These are phyloP conservation scores for Helicoverpa armigera DNA, from an alignment of 1,140 invertebrate species.

Conservation along the genomic window DNA sequence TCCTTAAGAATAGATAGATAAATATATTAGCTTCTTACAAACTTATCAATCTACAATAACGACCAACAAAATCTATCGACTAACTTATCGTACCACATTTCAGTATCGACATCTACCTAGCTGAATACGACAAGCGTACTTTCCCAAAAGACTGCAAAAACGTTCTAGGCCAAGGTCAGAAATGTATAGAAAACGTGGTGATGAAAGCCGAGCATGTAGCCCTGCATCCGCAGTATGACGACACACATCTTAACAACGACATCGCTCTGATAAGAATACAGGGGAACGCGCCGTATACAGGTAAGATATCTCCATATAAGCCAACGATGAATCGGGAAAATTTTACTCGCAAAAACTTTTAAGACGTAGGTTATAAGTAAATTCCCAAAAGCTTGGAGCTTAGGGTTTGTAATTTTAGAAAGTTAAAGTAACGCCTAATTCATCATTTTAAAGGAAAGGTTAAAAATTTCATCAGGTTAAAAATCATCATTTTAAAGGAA, in stretches of 20 bases:
- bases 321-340: neutral
- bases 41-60: neutral
- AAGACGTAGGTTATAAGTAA: too few relatives aligned
- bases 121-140: constrained; percentile 79
- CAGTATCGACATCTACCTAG: constrained; percentile 74
- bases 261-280: constrained; percentile 73
- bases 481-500: too few relatives aligned
- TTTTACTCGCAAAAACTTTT: too few relatives aligned
- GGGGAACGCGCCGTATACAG: constrained; percentile 70
- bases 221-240: constrained; percentile 70
- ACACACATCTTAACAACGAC: constrained; percentile 70
- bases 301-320: constrained; percentile 59
- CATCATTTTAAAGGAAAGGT: too few relatives aligned
- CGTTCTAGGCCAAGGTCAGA: constrained; percentile 55
- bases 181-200: constrained; percentile 74
- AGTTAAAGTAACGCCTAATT: too few relatives aligned
- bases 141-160: constrained; percentile 77
- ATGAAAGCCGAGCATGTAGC: constrained; percentile 65
- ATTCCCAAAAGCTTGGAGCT: too few relatives aligned
- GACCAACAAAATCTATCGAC: too few relatives aligned
- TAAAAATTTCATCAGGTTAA: too few relatives aligned
- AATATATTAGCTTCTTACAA: too few relatives aligned
- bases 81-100: constrained; percentile 45
- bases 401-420: too few relatives aligned
- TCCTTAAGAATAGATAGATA: too few relatives aligned